Evolutionary conservation across 2,113 vertebrate genomes (phyloP).

Genomic region (Tetrao urogallus): DNA sequence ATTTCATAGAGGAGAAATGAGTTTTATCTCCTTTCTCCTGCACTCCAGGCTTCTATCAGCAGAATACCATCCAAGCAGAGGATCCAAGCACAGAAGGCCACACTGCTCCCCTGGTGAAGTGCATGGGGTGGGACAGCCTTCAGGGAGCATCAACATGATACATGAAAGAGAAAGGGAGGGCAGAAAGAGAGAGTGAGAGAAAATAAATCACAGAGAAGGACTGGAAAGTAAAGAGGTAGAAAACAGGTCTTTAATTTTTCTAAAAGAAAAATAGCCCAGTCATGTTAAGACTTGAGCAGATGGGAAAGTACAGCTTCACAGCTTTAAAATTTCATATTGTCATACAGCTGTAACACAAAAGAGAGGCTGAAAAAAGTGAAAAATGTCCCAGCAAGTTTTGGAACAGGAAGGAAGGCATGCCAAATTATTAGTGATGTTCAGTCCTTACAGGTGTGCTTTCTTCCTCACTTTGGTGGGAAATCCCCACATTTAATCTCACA

Average conservation of each 20-base stretch:
- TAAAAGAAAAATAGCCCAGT: slow-evolving; percentile 62
- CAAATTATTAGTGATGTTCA: slow-evolving; percentile 71
- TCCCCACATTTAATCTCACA: slow-evolving; percentile 53
- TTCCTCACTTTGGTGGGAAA: slow-evolving; percentile 70
- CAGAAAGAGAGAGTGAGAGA: background rate
- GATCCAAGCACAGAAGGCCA: slow-evolving; percentile 29
- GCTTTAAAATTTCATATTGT: slow-evolving; percentile 65
- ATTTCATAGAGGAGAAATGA: slow-evolving; percentile 51
- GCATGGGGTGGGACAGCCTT: slow-evolving; percentile 21
- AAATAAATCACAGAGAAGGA: slow-evolving; percentile 65
- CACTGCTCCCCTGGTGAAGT: slow-evolving; percentile 42
- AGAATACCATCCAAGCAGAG: slow-evolving; percentile 35
- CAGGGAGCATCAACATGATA: slow-evolving; percentile 41
- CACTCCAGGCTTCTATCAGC: slow-evolving; percentile 61
- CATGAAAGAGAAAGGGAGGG: background rate
- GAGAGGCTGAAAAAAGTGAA: slow-evolving; percentile 53
- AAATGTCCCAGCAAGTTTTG: slow-evolving; percentile 72
- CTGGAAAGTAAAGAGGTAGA: slow-evolving; percentile 20
- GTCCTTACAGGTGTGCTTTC: slow-evolving; percentile 72
- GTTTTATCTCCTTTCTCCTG: slow-evolving; percentile 62
- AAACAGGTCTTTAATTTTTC: slow-evolving; percentile 30
- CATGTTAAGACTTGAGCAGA: slow-evolving; percentile 76
- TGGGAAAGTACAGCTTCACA: slow-evolving; percentile 71
- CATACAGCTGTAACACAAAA: slow-evolving; percentile 70
- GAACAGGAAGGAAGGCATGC: slow-evolving; percentile 78